These are phyloP conservation scores for Telmatherina bonti DNA, from an alignment of 2,797 vertebrate species.

Conservation along the genomic window DNA sequence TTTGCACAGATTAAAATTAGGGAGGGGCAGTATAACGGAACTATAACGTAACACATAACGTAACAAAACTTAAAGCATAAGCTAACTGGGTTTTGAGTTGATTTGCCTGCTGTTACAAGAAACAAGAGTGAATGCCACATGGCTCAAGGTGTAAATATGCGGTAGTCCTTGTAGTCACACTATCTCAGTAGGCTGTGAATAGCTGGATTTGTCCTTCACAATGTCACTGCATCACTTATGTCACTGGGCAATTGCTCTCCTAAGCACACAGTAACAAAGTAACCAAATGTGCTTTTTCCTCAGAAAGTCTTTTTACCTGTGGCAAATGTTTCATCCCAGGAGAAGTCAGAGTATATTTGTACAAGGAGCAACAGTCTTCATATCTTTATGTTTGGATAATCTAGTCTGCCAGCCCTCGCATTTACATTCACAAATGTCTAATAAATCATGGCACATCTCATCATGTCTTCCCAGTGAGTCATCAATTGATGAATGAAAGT, in stretches of 20 bases:
- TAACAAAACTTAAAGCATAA: not conserved
- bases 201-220: conserved; percentile 23
- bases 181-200: conserved; percentile 5
- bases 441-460: conserved; percentile 7
- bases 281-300: conserved; percentile 28
- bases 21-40: not conserved
- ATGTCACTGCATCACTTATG: conserved; percentile 21
- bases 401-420: conserved; percentile 5
- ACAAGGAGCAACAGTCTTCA: not conserved
- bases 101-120: not conserved
- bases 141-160: not conserved
- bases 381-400: conserved; percentile 14
- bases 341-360: not conserved
- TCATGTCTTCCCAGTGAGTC: conserved; percentile 16
- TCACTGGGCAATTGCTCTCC: conserved; percentile 13
- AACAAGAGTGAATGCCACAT: not conserved
- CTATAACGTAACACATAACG: too few relatives aligned
- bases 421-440: not conserved
- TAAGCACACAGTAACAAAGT: conserved; percentile 9
- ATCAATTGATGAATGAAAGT: conserved; percentile 14
- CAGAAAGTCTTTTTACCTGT: conserved; percentile 25
- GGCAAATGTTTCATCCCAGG: conserved; percentile 6
- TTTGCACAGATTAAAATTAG: not conserved
- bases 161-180: not conserved
- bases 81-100: not conserved